Percentiles rank a stretch among this genome's conserved stretches.
Evolutionary conservation across 1,140 invertebrate genomes (phyloP).

Genomic region (Euwallacea similis): DNA sequence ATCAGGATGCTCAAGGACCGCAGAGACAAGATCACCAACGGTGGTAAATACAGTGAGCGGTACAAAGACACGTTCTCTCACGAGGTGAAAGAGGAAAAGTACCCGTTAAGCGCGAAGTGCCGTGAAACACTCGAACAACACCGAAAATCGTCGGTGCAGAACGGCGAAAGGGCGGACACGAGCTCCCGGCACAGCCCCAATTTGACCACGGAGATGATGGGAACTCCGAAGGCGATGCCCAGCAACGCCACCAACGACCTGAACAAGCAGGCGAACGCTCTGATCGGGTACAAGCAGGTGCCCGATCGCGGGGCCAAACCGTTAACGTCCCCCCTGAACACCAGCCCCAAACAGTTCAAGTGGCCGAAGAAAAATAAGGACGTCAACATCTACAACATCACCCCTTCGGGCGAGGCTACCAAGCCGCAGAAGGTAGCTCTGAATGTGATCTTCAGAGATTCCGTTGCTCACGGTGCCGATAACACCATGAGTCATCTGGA

Average conservation of each 20-base stretch:
- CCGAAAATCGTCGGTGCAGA: slow-evolving; percentile 26
- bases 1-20: slow-evolving; percentile 46
- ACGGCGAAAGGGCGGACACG: slow-evolving; percentile 24
- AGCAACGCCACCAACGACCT: slow-evolving; percentile 51
- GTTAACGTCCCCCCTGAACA: slow-evolving; percentile 8
- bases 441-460: slow-evolving; percentile 40
- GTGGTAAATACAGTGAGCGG: slow-evolving; percentile 50
- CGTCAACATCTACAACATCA: slow-evolving; percentile 18
- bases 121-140: slow-evolving; percentile 40
- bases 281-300: slow-evolving; percentile 46
- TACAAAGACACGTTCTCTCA: slow-evolving; percentile 48
- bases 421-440: slow-evolving; percentile 37
- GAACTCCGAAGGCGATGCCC: slow-evolving; percentile 28
- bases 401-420: slow-evolving; percentile 21
- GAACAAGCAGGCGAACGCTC: slow-evolving; percentile 48
- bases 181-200: slow-evolving; percentile 25
- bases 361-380: slow-evolving; percentile 37
- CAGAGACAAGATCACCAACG: slow-evolving; percentile 47
- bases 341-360: slow-evolving; percentile 24
- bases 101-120: slow-evolving; percentile 37
- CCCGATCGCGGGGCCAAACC: slow-evolving; percentile 35
- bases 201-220: slow-evolving; percentile 39
- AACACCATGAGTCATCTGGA: slow-evolving; percentile 43
- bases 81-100: slow-evolving; percentile 41
- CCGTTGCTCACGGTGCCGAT: slow-evolving; percentile 21